Evolutionary conservation across 2,113 vertebrate species (phyloP), one percentile per base, ranked within the genome.

Genomic region (Cebus imitator): DNA sequence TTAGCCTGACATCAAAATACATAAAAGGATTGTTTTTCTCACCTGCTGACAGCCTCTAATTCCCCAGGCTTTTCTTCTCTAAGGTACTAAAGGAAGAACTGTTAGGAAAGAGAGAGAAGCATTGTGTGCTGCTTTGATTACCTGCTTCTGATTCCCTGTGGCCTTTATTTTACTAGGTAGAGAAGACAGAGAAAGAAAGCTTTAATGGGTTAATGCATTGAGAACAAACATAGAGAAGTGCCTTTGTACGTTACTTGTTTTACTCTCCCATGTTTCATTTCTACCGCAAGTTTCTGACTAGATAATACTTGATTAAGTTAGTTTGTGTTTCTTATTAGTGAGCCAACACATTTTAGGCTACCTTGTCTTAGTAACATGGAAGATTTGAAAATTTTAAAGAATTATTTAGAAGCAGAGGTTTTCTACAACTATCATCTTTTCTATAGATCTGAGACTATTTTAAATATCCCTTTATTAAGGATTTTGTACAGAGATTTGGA

Each of bases 161-260:
- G 86, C 76, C 87, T 97, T 96, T 73, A 55, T 94, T 97, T 97
- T 93, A 95, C 92, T 87, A 95, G 94, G 83, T 45, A 70, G 92
- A 79, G 76, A 95, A 94, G 84, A 84, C 79, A 80, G 35, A 78
- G 68, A 61, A 79, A 94, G 95, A 75, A 75, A 84, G 93, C 91
- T 90, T 96, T 96, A 97, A 84, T 90, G 79, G 57, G 17, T n/a
- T 89, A 87, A 89, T 80, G 48, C 55, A 43, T 1, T 70, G 79
- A 72, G 52, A 87, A 61, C 64, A 90, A 94, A 96, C 61, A 95
- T 68, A 86, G 75, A 86, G 45, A 91, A 89, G 70, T 55, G 8
- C 40, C 52, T 95, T 92, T 91, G 45, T 76, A 64, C 12, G 16
- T 48, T 27, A 50, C 43, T 75, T 87, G 35, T 66, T 72, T 94